These are phyloP conservation scores for Staurois parvus DNA, from an alignment of 2,797 vertebrate genomes.

Conservation along the genomic window DNA sequence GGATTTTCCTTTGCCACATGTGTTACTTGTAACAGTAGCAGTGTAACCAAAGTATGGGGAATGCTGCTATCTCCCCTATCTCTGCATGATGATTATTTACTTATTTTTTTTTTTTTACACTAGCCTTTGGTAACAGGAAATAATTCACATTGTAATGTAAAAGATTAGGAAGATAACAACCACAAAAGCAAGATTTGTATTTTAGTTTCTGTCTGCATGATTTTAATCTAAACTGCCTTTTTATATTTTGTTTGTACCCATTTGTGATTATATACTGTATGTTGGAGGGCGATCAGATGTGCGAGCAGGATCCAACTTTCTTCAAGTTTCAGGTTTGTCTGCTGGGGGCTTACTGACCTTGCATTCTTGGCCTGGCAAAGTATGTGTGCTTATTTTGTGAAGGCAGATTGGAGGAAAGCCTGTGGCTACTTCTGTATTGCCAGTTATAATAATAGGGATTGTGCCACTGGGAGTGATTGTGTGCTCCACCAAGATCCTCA, in stretches of 20 bases:
- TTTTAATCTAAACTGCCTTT: background rate
- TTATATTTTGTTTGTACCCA: background rate
- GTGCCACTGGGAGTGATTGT: no score
- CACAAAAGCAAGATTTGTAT: background rate
- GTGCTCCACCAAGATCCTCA: no score
- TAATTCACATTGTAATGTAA: background rate
- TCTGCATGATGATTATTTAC: background rate
- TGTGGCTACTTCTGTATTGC: no score
- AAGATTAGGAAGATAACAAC: background rate
- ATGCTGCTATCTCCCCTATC: background rate
- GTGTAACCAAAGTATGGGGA: background rate
- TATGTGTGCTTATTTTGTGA: no score
- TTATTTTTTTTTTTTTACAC: background rate
- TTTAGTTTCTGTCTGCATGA: background rate
- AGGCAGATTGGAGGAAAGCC: no score
- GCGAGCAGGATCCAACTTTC: no score
- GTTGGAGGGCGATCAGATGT: no score
- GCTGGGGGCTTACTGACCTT: no score
- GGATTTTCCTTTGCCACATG: slow-evolving; percentile 23
- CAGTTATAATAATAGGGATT: no score
- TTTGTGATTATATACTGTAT: no score
- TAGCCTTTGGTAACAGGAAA: background rate
- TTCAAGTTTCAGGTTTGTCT: no score
- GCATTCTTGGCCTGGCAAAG: no score
- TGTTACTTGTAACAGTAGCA: slow-evolving; percentile 8